Base-by-base conservation (phyloP, 2,888 invertebrate species). In the Lottia scabra region DNA sequence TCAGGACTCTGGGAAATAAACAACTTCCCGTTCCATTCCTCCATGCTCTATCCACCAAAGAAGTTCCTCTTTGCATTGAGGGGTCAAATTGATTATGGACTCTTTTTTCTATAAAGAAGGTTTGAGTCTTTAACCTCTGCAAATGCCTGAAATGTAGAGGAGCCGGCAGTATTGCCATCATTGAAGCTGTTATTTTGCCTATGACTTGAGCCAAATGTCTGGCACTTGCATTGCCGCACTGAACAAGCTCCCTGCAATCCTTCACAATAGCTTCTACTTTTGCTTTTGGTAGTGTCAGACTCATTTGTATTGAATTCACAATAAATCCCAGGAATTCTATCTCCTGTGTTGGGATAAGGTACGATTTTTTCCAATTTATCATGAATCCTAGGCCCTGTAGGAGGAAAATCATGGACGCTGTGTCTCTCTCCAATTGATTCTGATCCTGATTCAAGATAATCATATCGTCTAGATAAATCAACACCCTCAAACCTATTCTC, bases 381-480 rank as follows among this genome's bases (percentile, higher is more conserved):
- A 45, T 38, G 44, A 56, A 72, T 4, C 68, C 67, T 45, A 63
- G 56, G 16, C 15, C 16, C 6, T 67, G 45, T 10, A 72, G 30
- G 13, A 67, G 26, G 12, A 6, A 44, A 19, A 68, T 6, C 3
- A 69, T 6, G 6, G 63, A 48, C 45, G 65, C 43, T 19, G 15
- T 67, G 63, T 45, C 62, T 48, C 16, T 64, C 19, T 30, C 5
- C n/a, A 74, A 26, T 12, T 63, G 44, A 13, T 65, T 19, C 19
- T 38, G 30, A 27, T 65, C 27, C 48, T 48, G 72, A 43, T 65
- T 68, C 45, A 73, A 15, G 15, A 73, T 16, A 2, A 70, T 16
- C 26, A 71, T 71, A 30, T 75, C 72, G 70, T 75, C 72, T 48
- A 75, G 46, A 56, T 71, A 75, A 8, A 71, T 72, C 10, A 72